Evolutionary conservation across 2,113 vertebrate species (phyloP).

Genomic region (Mobula hypostoma): DNA sequence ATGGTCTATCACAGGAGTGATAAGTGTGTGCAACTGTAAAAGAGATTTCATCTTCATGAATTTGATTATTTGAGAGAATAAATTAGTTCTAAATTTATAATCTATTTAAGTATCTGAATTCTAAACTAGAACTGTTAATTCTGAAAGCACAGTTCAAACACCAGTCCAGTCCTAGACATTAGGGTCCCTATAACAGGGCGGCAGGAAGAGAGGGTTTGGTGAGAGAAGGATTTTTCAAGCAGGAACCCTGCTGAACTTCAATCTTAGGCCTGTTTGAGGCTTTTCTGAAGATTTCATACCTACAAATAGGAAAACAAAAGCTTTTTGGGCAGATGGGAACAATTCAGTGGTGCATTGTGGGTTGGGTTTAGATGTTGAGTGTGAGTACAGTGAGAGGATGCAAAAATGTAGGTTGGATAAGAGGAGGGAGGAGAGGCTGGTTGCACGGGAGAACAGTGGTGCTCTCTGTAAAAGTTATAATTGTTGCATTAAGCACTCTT

Average conservation of each 20-base stretch:
- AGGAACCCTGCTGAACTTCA: no score
- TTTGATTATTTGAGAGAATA: neutral
- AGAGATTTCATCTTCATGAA: neutral
- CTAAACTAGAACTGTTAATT: neutral
- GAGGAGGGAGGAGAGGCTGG: neutral
- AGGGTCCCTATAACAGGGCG: no score
- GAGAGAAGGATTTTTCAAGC: no score
- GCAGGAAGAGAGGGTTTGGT: no score
- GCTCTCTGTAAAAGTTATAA: neutral
- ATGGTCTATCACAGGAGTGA: no score
- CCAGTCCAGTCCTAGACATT: no score
- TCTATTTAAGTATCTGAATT: neutral
- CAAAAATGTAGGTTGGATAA: neutral
- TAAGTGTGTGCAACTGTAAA: neutral
- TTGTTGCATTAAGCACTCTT: neutral
- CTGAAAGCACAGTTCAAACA: neutral
- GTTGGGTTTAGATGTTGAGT: neutral
- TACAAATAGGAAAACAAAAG: no score
- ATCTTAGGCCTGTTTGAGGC: no score
- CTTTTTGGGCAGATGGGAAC: no score
- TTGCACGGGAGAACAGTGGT: neutral
- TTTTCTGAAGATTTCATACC: no score
- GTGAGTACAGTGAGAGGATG: no score
- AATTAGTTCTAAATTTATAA: neutral
- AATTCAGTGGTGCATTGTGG: neutral